Evolutionary conservation across 1,140 invertebrate genomes (phyloP).

Genomic region (Himalopsyche phryganea): DNA sequence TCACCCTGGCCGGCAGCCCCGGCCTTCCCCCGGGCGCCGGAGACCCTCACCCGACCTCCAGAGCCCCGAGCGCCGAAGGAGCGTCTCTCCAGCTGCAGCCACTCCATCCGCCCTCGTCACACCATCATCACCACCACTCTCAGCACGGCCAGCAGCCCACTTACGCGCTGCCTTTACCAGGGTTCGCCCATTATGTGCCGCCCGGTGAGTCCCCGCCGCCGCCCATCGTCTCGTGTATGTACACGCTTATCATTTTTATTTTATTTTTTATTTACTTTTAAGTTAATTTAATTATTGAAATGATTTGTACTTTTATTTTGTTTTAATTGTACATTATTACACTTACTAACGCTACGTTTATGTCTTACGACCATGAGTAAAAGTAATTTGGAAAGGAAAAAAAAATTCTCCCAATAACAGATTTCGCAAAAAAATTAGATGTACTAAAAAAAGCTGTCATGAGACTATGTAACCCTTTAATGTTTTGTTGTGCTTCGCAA

Average conservation of each 20-base stretch:
- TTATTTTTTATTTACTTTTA: conserved; percentile 7
- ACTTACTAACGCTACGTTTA: too few species aligned
- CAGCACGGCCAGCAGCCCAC: conserved; percentile 16
- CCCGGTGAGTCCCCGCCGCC: conserved; percentile 29
- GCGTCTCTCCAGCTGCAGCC: conserved; percentile 2
- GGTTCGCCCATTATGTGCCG: conserved; percentile 28
- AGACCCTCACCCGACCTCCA: conserved; percentile 6
- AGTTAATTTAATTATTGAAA: not conserved
- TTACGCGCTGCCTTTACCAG: conserved; percentile 19
- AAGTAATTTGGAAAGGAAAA: too few species aligned
- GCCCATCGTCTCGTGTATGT: conserved; percentile 24
- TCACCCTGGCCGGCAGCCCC: conserved; percentile 23
- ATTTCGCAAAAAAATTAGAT: too few species aligned
- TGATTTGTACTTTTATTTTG: not conserved
- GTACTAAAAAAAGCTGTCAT: too few species aligned
- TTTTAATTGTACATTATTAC: too few species aligned
- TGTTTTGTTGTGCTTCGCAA: too few species aligned
- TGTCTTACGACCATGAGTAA: too few species aligned
- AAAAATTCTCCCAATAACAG: too few species aligned
- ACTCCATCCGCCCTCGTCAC: conserved; percentile 4
- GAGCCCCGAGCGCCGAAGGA: not conserved
- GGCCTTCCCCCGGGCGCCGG: conserved; percentile 18
- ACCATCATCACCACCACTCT: conserved; percentile 11
- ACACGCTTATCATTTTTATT: conserved; percentile 1
- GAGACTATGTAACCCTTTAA: too few species aligned